phyloP scores from a whole-genome alignment of 2,113 vertebrate genomes.

The Neolamprologus sp. region DNA sequence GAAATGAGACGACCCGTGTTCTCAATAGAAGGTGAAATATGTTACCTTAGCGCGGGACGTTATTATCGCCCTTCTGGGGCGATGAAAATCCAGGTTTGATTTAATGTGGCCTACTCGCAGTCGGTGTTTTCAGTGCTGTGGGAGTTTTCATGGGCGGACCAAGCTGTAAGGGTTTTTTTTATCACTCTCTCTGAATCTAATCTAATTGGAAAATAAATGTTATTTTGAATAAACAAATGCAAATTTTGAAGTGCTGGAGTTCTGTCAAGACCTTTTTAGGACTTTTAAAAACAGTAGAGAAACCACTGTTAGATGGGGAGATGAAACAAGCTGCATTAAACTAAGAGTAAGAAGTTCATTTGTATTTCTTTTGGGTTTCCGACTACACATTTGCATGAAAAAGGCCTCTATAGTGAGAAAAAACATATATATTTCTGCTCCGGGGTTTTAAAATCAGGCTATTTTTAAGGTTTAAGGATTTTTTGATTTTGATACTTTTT shows the following conservation, averaged over 20 bases:
- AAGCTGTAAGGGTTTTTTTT: accelerated
- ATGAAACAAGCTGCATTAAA: accelerated
- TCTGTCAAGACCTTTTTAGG: background rate
- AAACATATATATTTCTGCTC: background rate
- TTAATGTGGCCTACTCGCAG: background rate
- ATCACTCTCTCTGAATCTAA: accelerated
- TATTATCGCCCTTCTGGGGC: background rate
- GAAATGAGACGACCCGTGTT: background rate
- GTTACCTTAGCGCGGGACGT: background rate
- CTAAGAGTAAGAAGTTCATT: background rate
- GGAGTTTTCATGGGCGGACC: background rate
- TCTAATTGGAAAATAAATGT: background rate
- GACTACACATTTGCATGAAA: background rate
- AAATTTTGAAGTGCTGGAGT: background rate
- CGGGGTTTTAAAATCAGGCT: accelerated
- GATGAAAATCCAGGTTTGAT: background rate
- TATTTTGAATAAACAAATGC: background rate
- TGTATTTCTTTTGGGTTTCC: background rate
- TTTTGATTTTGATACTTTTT: background rate
- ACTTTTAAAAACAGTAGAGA: background rate
- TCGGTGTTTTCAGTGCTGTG: accelerated
- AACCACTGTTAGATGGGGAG: background rate
- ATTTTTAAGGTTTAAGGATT: background rate
- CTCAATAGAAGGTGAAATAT: background rate
- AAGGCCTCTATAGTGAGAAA: background rate